Conservation (phyloP, 2,113 vertebrate genomes). For the Riparia riparia region DNA sequence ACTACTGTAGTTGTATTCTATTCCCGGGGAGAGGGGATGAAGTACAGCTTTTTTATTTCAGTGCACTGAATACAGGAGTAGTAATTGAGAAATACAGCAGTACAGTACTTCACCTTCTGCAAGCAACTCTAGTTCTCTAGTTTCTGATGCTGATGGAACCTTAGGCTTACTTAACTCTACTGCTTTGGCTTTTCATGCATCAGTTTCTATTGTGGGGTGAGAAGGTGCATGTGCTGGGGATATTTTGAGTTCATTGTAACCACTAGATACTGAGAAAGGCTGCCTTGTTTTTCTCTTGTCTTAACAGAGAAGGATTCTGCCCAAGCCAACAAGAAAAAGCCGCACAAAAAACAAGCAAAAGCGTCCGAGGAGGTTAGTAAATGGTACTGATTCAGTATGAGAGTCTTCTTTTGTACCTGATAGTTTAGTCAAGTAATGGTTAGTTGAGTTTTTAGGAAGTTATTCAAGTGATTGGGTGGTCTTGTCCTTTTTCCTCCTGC, state of each 20-base stretch:
- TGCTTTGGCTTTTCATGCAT: background rate
- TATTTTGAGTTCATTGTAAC: background rate
- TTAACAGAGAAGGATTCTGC: slow-evolving; percentile 93
- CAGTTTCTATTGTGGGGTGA: fast-evolving
- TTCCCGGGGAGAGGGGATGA: background rate
- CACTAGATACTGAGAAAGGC: background rate
- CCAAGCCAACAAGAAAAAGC: slow-evolving; percentile 98
- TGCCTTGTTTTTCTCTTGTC: background rate
- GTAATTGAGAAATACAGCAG: background rate
- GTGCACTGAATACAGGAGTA: background rate
- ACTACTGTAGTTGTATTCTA: background rate
- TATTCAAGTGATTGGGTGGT: background rate
- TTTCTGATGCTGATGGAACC: background rate
- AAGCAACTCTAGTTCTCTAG: background rate
- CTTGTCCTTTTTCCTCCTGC: background rate
- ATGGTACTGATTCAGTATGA: background rate
- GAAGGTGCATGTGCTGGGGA: background rate
- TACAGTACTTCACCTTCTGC: background rate
- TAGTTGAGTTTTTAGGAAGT: background rate
- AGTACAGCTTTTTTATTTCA: background rate
- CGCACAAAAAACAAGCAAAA: slow-evolving; percentile 98
- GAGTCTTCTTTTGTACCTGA: background rate
- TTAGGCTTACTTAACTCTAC: background rate
- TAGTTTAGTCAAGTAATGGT: background rate
- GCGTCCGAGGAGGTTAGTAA: slow-evolving; percentile 91